Evolutionary conservation across 2,797 vertebrate genomes (phyloP), one percentile per base, ranked within the genome.

Genomic region (Sebastes elongatus): DNA sequence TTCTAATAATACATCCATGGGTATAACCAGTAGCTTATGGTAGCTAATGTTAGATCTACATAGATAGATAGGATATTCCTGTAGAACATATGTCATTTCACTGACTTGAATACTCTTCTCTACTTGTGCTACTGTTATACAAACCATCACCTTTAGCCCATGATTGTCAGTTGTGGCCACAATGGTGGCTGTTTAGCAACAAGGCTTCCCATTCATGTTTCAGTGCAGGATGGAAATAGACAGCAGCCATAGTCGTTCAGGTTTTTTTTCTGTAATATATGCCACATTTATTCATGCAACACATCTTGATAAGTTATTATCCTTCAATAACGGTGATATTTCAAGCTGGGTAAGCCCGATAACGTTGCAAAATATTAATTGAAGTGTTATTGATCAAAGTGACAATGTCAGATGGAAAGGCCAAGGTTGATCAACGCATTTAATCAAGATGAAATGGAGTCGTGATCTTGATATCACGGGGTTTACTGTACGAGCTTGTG

Each of bases 371-470:
- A 42, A 80, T 59, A 55, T 66, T 16, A 73, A 78, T 13, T 69
- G 27, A 77, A 72, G 46, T 64, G 42, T 60, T 57, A 80, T 86
- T 83, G 80, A 87, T 78, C 73, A 27, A 79, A 55, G 2, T 56
- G 59, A 76, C 79, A 81, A 55, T 59, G 22, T 90, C 76, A 83
- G 76, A 76, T 20, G 59, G 7, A 82, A 82, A 84, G 84, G 63
- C 81, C 87, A 86, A 77, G 60, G 86, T 72, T 85, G 83, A 85
- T 84, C 68, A 78, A 49, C 74, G 56, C 23, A n/a, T 82, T 82
- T 76, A 86, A 85, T 88, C 28, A 73, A 72, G 71, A 78, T 82
- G 70, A 69, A 53, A 84, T 28, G 71, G 60, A 62, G 61, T 7
- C 2, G 8, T 76, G 73, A 69, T 56, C 59, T 55, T 61, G 42